Evolutionary conservation across 2,888 invertebrate species (phyloP).

Genomic region (Caenorhabditis wallacei): DNA sequence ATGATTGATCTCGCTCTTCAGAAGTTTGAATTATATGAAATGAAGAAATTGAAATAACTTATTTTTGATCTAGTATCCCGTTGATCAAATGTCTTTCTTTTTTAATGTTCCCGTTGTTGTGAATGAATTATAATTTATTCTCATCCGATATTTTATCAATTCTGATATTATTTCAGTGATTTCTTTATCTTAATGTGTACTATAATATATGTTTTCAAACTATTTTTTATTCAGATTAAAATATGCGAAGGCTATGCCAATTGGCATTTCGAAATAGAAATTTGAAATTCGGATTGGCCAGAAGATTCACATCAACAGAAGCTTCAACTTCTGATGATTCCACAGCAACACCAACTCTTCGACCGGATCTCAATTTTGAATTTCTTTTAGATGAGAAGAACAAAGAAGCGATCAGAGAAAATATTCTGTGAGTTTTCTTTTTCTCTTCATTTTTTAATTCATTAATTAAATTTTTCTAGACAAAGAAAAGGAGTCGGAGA

Average conservation of each 20-base stretch:
- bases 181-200: background rate
- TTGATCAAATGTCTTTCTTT: background rate
- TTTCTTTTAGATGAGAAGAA: conserved; percentile 79
- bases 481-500: conserved; percentile 80
- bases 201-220: no score
- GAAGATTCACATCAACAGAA: conserved; percentile 45
- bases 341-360: conserved; percentile 36
- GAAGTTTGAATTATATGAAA: conserved; percentile 46
- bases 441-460: background rate
- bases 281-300: conserved; percentile 27
- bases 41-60: conserved; percentile 47
- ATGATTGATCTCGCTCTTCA: conserved; percentile 70
- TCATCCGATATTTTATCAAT: background rate
- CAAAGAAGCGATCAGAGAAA: conserved; percentile 68
- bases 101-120: conserved; percentile 11
- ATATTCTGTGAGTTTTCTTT: conserved; percentile 67
- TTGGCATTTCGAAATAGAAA: conserved; percentile 23
- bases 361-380: conserved; percentile 82
- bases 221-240: background rate
- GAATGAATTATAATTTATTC: background rate
- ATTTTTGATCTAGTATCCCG: background rate
- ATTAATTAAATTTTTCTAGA: conserved; percentile 45
- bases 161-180: background rate
- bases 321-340: conserved; percentile 42
- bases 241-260: conserved; percentile 35